Conservation (phyloP, 2,888 invertebrate species). For the Campoplex capitator region DNA sequence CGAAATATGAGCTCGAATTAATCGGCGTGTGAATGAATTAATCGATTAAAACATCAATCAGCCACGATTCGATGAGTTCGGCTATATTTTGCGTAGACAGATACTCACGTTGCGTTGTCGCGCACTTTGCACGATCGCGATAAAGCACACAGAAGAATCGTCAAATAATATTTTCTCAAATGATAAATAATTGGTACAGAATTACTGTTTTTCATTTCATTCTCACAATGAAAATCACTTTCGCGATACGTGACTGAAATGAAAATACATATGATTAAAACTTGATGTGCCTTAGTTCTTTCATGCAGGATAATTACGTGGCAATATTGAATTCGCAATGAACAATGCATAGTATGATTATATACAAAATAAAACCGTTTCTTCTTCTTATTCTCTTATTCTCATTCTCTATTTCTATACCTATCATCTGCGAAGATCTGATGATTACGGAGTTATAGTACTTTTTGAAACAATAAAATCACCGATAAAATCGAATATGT, state of each 20-base stretch:
- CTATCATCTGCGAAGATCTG: slow-evolving; percentile 79
- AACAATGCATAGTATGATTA: slow-evolving; percentile 70
- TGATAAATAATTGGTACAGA: slow-evolving; percentile 66
- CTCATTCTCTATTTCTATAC: slow-evolving; percentile 40
- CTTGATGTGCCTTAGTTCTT: slow-evolving; percentile 65
- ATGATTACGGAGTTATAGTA: slow-evolving; percentile 76
- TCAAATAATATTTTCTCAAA: slow-evolving; percentile 59
- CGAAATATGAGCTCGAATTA: slow-evolving; percentile 70
- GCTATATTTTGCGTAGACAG: slow-evolving; percentile 39
- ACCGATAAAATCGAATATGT: slow-evolving; percentile 53
- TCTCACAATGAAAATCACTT: slow-evolving; percentile 32
- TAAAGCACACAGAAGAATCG: slow-evolving; percentile 29
- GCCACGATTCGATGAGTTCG: not conserved
- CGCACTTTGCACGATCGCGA: not conserved
- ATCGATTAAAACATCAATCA: not conserved
- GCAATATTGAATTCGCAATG: slow-evolving; percentile 78
- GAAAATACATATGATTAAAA: slow-evolving; percentile 73
- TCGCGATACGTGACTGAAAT: slow-evolving; percentile 47
- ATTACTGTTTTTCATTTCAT: slow-evolving; percentile 32
- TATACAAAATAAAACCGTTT: slow-evolving; percentile 63
- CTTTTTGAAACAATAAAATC: slow-evolving; percentile 58
- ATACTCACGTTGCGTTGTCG: slow-evolving; percentile 51
- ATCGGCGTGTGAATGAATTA: slow-evolving; percentile 35
- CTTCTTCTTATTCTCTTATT: slow-evolving; percentile 68
- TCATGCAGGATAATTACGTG: slow-evolving; percentile 79